phyloP scores from a whole-genome alignment of 1,140 invertebrate genomes.

The Caenorhabditis tropicalis region DNA sequence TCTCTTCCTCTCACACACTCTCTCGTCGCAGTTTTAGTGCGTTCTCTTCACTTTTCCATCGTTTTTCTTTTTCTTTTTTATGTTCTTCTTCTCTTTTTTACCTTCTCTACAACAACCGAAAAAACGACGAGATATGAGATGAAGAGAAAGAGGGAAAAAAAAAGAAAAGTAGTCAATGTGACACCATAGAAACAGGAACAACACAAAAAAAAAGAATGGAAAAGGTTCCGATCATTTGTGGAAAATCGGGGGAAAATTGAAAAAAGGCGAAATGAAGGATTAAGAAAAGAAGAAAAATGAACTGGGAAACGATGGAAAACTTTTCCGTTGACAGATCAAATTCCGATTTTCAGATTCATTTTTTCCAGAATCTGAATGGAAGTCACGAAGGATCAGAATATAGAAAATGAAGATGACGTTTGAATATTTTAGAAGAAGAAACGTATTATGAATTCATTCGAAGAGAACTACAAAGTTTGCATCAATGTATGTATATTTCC shows the following conservation, averaged over 20 bases:
- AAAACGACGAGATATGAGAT: background rate
- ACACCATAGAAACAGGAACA: constrained; percentile 37
- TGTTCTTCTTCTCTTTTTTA: background rate
- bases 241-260: background rate
- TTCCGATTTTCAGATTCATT: background rate
- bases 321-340: background rate
- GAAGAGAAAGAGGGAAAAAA: background rate
- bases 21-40: background rate
- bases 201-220: background rate
- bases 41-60: constrained; percentile 16
- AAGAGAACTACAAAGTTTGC: background rate
- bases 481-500: too few relatives aligned
- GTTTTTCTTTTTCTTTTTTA: background rate
- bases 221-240: background rate
- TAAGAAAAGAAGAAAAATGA: background rate
- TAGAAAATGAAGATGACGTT: background rate
- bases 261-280: background rate
- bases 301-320: background rate
- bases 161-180: background rate
- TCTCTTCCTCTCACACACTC: background rate
- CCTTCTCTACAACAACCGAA: background rate
- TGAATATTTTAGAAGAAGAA: background rate
- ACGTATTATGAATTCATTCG: background rate
- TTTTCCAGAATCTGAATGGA: too few relatives aligned
- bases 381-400: background rate